phyloP scores from a whole-genome alignment of 2,797 vertebrate genomes.

The Diglossa cyanea region DNA sequence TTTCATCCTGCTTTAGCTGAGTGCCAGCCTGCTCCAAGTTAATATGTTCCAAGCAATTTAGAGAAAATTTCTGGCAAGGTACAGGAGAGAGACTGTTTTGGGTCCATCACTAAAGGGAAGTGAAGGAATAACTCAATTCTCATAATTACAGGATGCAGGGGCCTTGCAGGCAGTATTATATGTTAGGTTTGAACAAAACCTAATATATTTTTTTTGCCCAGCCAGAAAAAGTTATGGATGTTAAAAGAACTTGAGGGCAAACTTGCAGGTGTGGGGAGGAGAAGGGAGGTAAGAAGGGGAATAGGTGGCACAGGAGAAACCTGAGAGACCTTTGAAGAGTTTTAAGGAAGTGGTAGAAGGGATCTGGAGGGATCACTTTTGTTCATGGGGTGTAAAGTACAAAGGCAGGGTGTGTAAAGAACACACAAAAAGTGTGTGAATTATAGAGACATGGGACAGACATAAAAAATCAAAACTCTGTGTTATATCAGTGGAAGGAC shows the following conservation, averaged over 20 bases:
- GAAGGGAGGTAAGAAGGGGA: background rate
- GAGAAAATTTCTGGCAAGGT: slow-evolving; percentile 11
- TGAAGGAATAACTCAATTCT: background rate
- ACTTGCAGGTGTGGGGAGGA: background rate
- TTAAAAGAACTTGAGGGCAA: background rate
- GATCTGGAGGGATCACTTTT: background rate
- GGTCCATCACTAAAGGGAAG: background rate
- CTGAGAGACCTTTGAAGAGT: background rate
- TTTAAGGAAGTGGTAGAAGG: background rate
- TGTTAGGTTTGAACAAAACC: background rate
- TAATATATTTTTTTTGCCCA: background rate
- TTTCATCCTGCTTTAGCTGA: background rate
- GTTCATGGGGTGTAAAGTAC: background rate
- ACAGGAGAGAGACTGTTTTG: background rate
- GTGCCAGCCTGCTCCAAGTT: background rate
- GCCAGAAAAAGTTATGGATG: background rate
- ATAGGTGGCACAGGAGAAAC: background rate
- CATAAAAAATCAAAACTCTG: background rate
- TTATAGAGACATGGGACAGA: background rate
- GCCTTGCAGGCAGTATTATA: background rate
- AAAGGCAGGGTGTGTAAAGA: background rate
- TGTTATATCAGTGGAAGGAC: background rate
- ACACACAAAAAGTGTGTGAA: background rate
- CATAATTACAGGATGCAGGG: background rate
- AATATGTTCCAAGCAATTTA: background rate